These are phyloP conservation scores for Saccostrea cuccullata DNA, from an alignment of 1,140 invertebrate genomes.

Conservation along the genomic window DNA sequence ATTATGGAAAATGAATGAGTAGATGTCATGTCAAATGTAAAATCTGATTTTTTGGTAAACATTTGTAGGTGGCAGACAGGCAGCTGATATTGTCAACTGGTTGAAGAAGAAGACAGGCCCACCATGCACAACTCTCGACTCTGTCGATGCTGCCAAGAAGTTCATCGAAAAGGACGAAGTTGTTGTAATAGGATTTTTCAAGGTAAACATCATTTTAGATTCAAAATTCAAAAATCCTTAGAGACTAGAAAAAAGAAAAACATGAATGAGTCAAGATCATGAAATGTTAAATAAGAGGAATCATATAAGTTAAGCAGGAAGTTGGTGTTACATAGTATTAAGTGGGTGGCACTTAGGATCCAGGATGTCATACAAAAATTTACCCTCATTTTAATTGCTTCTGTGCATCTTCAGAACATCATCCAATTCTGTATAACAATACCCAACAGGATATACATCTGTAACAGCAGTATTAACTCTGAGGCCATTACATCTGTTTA, in stretches of 20 bases:
- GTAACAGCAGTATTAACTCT: neutral
- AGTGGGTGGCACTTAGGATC: neutral
- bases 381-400: neutral
- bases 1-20: neutral
- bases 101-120: slow-evolving; percentile 98
- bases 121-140: slow-evolving; percentile 86
- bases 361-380: neutral
- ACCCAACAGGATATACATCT: neutral
- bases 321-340: neutral
- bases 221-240: too few relatives aligned
- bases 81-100: slow-evolving; percentile 96
- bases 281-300: neutral
- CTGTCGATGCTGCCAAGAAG: slow-evolving; percentile 90
- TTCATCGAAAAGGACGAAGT: slow-evolving; percentile 90
- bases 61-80: slow-evolving; percentile 89
- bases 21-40: neutral
- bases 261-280: neutral
- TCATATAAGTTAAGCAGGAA: neutral
- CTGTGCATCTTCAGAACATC: neutral
- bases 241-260: neutral
- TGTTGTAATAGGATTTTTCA: slow-evolving; percentile 96
- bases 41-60: too few relatives aligned
- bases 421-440: neutral
- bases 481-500: neutral
- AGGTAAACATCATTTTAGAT: slow-evolving; percentile 77